Evolutionary conservation across 2,113 vertebrate species (phyloP), one percentile per base, ranked within the genome.

Genomic region (Lasiurus borealis): DNA sequence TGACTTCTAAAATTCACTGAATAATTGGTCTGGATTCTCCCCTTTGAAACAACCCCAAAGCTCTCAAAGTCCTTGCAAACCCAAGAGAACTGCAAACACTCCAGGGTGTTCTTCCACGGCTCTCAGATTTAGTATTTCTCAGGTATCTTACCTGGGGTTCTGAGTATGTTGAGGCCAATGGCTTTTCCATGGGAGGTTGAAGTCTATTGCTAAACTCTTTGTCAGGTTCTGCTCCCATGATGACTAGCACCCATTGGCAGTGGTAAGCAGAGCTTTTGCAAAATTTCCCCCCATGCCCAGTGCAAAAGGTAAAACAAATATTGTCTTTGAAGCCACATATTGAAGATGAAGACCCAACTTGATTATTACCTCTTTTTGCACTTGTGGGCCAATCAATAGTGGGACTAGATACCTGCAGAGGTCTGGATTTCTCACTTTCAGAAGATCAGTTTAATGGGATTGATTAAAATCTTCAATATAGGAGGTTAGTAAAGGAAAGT

Each of bases 1-100:
- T 62, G 14, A 50, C 19, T 62, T 89, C 69, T 80, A 80, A 94
- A 84, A 75, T 84, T 91, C 13, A 94, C 21, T 73, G n/a, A 81
- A 72, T 68, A 77, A 86, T 64, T 46, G 13, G 5, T 68, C 31
- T 95, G 80, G 16, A 80, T 36, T 73, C 9, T 75, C 3, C 6
- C 64, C 6, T 88, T 87, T 85, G 25, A 87, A 89, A 73, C 7
- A 54, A 66, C 31, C 7, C 31, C 13, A 77, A 31, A 77, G 8
- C 19, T 84, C 82, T 92, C 19, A 8, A 81, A 73, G 18, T 73
- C 36, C n/a, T 87, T 87, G 29, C 40, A 73, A 93, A 75, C 48
- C 14, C 15, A 71, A 85, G 13, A 68, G 29, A 94, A 50, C 13
- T 36, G 6, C 40, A 83, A 2, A 3, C 23, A 54, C 15, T 80